Percentiles rank a stretch among this genome's conserved stretches.
These are phyloP conservation scores for Cosmia pyralina DNA, from an alignment of 2,888 invertebrate species.

Conservation along the genomic window DNA sequence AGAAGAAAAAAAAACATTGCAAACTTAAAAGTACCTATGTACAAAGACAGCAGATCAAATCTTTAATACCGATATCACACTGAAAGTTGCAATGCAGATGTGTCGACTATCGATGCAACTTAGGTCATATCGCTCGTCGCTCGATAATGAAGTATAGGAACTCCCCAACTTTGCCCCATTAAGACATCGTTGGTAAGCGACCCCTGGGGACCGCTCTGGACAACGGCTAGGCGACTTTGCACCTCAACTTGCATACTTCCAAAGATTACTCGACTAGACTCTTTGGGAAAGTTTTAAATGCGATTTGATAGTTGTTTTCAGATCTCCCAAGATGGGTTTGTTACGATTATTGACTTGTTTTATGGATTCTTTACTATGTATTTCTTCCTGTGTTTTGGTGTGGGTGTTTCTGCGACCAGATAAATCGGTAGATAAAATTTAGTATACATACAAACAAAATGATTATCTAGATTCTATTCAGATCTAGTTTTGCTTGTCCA, in stretches of 20 bases:
- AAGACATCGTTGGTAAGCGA: slow-evolving; percentile 69
- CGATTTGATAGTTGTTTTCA: slow-evolving; percentile 43
- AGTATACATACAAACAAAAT: neutral
- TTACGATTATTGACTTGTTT: slow-evolving; percentile 23
- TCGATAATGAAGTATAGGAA: slow-evolving; percentile 72
- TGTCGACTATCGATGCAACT: slow-evolving; percentile 52
- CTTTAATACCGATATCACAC: slow-evolving; percentile 3
- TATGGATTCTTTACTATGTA: slow-evolving; percentile 16
- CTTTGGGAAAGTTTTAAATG: slow-evolving; percentile 54
- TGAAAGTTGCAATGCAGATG: slow-evolving; percentile 31
- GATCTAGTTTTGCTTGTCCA: neutral
- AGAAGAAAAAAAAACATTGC: neutral
- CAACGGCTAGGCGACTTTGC: slow-evolving; percentile 48
- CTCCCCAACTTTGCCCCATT: slow-evolving; percentile 72
- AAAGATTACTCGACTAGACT: slow-evolving; percentile 44
- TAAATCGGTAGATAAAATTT: neutral
- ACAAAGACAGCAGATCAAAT: slow-evolving; percentile 5
- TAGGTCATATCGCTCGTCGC: slow-evolving; percentile 44
- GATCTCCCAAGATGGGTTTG: slow-evolving; percentile 17
- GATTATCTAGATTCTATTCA: neutral
- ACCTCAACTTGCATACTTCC: slow-evolving; percentile 59
- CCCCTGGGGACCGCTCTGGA: slow-evolving; percentile 59
- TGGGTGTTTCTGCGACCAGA: neutral
- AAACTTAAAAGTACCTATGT: slow-evolving; percentile 4
- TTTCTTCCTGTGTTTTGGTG: too few species aligned